These are phyloP conservation scores for Cisticola juncidis DNA, from an alignment of 2,113 vertebrate species.

Conservation along the genomic window DNA sequence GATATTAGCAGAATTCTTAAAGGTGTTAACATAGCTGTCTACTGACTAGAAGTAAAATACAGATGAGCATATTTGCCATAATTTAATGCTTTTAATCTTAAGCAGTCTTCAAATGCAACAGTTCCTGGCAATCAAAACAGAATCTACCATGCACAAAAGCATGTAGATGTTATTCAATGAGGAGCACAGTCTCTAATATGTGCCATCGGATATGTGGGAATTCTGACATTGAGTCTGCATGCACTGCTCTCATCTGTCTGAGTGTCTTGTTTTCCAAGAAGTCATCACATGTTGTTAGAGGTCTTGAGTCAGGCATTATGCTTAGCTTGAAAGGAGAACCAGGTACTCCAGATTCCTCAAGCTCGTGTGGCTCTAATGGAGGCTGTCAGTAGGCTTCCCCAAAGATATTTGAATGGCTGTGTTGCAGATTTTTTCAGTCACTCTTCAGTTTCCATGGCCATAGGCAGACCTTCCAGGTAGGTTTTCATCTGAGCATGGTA, in stretches of 20 bases:
- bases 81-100: background rate
- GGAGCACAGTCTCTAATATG: background rate
- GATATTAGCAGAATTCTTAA: background rate
- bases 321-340: conserved; percentile 3
- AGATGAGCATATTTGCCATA: background rate
- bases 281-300: background rate
- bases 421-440: background rate
- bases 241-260: background rate
- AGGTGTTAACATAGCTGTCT: background rate
- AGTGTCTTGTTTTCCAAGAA: conserved; percentile 10
- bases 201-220: background rate
- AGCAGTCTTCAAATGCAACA: background rate
- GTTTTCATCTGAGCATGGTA: background rate
- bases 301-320: background rate
- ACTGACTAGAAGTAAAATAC: background rate
- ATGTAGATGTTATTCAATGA: conserved; percentile 8
- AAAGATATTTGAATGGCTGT: background rate
- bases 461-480: background rate
- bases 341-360: conserved; percentile 26
- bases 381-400: background rate
- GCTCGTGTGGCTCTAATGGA: background rate
- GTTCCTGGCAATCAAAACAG: background rate
- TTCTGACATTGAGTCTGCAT: background rate
- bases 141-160: conserved; percentile 8
- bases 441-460: background rate